Evolutionary conservation across 2,888 invertebrate species (phyloP), one percentile per base, ranked within the genome.

Genomic region (Carterocephalus palaemon): DNA sequence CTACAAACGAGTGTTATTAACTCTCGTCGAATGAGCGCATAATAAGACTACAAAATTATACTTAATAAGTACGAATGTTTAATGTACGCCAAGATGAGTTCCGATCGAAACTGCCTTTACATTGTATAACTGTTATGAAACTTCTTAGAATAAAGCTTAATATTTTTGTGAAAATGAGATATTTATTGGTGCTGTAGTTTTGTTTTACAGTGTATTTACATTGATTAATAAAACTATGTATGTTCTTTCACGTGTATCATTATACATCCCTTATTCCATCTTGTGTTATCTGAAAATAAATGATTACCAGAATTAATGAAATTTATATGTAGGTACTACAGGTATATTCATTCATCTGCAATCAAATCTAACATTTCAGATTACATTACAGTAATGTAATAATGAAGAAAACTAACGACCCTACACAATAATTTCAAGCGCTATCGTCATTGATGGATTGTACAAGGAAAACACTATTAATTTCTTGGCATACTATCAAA

Each of bases 1-100:
- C 85, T 92, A 91, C 87, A 89, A 89, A 81, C 88, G 89, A 64
- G 89, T 90, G 59, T 88, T 93, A 77, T 86, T 91, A 55, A 88
- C 89, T 56, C 57, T 91, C 64, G 80, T 85, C 54, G 80, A 80
- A 48, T 86, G 79, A 67, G 63, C 56, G 67, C 75, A 70, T 74
- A 73, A 76, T 75, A 76, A 64, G 66, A 66, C 64, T 62, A 61
- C 64, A 55, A 50, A 54, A 55, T 23, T 8, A 24, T 23, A 38
- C 38, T 29, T 38, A n/a, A n/a, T 29, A 59, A 58, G 56, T 59
- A 52, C 28, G 49, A 50, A 56, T 57, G 52, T 55, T 39, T 48
- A 52, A 60, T 62, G 52, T 56, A 53, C 51, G 66, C 53, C 47
- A 43, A 54, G 51, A 51, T 62, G 60, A 65, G 70, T 75, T 72